Conservation (phyloP, 2,797 vertebrate species). For the Hoplostethus mediterraneus region DNA sequence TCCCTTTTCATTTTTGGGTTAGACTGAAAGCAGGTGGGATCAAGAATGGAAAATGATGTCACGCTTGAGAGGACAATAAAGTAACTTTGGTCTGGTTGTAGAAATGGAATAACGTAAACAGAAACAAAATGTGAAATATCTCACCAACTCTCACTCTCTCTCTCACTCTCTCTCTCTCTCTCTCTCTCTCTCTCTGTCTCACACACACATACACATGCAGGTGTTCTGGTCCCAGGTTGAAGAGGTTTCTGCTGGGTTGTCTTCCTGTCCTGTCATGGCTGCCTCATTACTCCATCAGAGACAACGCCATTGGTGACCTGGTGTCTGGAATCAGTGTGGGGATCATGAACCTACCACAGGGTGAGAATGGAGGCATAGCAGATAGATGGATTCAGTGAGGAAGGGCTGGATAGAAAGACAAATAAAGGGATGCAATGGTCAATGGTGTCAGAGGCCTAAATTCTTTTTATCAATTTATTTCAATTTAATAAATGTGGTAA, state of each 20-base stretch:
- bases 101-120: too few relatives aligned
- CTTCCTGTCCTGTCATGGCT: slow-evolving; percentile 91
- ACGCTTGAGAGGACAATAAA: too few relatives aligned
- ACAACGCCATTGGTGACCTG: slow-evolving; percentile 90
- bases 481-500: too few relatives aligned
- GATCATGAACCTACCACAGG: slow-evolving; percentile 89
- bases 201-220: slow-evolving; percentile 38
- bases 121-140: too few relatives aligned
- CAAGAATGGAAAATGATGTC: too few relatives aligned
- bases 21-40: too few relatives aligned
- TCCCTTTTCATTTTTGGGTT: too few relatives aligned
- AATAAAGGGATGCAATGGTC: background rate
- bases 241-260: slow-evolving; percentile 79
- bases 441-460: too few relatives aligned
- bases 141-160: too few relatives aligned
- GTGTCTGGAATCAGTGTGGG: slow-evolving; percentile 93
- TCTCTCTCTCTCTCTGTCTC: slow-evolving; percentile 2
- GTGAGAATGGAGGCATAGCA: slow-evolving; percentile 70
- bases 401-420: background rate
- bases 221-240: slow-evolving; percentile 80
- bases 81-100: too few relatives aligned
- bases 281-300: slow-evolving; percentile 89
- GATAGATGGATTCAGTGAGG: too few relatives aligned
- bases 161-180: background rate
- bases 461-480: too few relatives aligned